Conservation (phyloP, 2,797 vertebrate genomes). For the Xenopus petersii region DNA sequence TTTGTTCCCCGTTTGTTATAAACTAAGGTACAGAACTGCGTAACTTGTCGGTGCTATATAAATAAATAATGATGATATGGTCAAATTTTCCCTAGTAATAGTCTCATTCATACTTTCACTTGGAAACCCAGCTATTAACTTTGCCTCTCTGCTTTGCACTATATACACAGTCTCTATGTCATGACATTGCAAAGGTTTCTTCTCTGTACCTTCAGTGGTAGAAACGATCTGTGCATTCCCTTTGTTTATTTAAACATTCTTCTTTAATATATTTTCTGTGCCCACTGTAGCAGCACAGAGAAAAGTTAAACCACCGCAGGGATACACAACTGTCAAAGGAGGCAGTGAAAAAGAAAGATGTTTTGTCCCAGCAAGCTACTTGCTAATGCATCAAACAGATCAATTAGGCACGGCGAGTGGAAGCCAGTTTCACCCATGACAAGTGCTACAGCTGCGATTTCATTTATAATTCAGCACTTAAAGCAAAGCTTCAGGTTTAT, state of each 20-base stretch:
- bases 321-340: constrained; percentile 28
- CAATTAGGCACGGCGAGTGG: constrained; percentile 29
- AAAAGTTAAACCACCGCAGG: constrained; percentile 22
- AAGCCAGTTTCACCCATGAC: constrained; percentile 34
- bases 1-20: too few relatives aligned
- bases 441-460: constrained; percentile 26
- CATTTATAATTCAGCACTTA: constrained; percentile 42
- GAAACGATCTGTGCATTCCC: background rate
- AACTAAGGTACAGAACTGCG: too few relatives aligned
- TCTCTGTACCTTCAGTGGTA: too few relatives aligned
- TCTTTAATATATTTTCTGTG: constrained; percentile 11
- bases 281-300: background rate
- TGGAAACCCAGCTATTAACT: too few relatives aligned
- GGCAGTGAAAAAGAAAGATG: constrained; percentile 18
- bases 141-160: too few relatives aligned
- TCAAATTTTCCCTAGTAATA: too few relatives aligned
- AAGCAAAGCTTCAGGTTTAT: constrained; percentile 29
- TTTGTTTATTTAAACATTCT: background rate
- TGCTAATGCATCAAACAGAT: constrained; percentile 31
- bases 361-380: constrained; percentile 27
- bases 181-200: too few relatives aligned
- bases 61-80: too few relatives aligned
- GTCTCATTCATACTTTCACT: too few relatives aligned
- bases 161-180: too few relatives aligned
- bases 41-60: too few relatives aligned